Base-by-base conservation (phyloP, 2,888 invertebrate species). In the Morpho achilles region DNA sequence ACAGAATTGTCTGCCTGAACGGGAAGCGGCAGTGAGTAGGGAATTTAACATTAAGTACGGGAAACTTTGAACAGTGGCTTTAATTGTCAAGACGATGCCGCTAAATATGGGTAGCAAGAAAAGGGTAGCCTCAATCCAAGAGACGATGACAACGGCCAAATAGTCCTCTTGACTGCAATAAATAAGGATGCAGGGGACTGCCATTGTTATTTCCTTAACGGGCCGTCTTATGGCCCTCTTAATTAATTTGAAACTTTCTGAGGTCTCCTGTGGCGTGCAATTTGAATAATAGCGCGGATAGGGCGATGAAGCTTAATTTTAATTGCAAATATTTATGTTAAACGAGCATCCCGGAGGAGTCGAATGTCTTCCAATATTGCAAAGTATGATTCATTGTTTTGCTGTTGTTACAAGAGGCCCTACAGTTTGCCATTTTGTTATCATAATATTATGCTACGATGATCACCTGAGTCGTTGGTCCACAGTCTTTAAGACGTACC, bases 171-270 rank as follows among this genome's bases (percentile, higher is more conserved):
- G 78, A 70, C 80, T 73, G 73, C 74, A 74, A 85, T 87, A 86
- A 87, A 87, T 87, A 84, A 81, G 82, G 80, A 78, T 77, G 71
- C 79, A 74, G 78, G 78, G 78, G 78, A 73, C 78, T 74, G 75
- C 75, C 76, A 87, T 88, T 87, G 87, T 88, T 88, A 80, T 88
- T 88, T 87, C 88, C 88, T 85, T 87, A 87, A 89, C 86, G 84
- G 86, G 82, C 80, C 87, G 85, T 89, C 90, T 90, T 89, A 89
- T 87, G 84, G 75, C 85, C 80, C 86, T 87, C 88, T 90, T 88
- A 90, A 90, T 90, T 90, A 90, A 90, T 90, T 90, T 89, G 87
- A 84, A 89, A 90, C 87, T 90, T 90, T 88, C 87, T 82, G 85
- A 82, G 87, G 87, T 87, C 89, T 87, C 88, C 87, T 78, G 87